Conservation (phyloP, 2,797 vertebrate species). For the Mormyrops attenuatus region DNA sequence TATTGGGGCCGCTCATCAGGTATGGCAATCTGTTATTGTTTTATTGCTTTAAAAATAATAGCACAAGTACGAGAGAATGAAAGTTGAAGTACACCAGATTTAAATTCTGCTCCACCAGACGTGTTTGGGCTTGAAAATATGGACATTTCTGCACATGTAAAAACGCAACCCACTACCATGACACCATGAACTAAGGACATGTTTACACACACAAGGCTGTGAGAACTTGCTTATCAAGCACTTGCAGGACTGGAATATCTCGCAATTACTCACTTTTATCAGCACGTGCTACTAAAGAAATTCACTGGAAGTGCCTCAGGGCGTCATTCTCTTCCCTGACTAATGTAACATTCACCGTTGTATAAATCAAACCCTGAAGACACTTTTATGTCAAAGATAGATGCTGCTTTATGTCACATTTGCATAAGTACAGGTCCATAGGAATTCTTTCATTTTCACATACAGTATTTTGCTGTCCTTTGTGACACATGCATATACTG, state of each 20-base stretch:
- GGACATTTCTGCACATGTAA: background rate
- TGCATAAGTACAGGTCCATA: background rate
- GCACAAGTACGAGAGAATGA: background rate
- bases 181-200: background rate
- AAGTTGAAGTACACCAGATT: background rate
- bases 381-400: background rate
- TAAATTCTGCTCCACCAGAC: background rate
- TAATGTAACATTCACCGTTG: background rate
- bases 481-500: background rate
- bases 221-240: background rate
- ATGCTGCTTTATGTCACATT: background rate
- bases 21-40: constrained; percentile 48
- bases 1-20: constrained; percentile 88
- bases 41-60: background rate
- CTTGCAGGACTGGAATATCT: background rate
- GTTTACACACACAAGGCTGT: background rate
- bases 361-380: background rate
- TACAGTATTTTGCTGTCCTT: background rate
- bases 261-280: background rate
- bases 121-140: background rate
- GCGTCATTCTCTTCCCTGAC: background rate
- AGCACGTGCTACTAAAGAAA: background rate
- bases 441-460: background rate
- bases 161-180: background rate
- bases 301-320: background rate